Base-by-base conservation (phyloP, 1,140 invertebrate species). In the Solen grandis region DNA sequence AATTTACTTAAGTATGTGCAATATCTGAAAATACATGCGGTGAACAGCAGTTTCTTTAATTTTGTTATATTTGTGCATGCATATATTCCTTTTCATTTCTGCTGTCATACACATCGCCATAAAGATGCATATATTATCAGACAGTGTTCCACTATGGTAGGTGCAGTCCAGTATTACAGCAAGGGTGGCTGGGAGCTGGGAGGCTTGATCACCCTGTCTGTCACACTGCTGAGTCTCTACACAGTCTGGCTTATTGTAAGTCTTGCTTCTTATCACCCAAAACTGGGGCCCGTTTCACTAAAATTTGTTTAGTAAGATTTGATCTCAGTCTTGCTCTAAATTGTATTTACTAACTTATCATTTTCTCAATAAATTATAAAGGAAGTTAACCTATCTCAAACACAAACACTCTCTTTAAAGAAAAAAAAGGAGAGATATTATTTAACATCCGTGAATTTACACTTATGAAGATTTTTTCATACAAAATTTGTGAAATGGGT, bases 181-280 rank as follows among this genome's bases (percentile, higher is more conserved):
- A n/a, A 29, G n/a, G 59, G 29, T 35, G 31, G 31, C 16, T 31
- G 55, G 35, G 72, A 63, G 36, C 62, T 19, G 25, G n/a, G 35
- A 38, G 72, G 72, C 19, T 27, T 75, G 22, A 54, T 54, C 0
- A 31, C 36, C 29, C 59, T 75, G 13, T n/a, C 72, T 22, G 1
- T 38, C 14, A 33, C 36, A 27, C 59, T 75, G 16, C 13, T 75
- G 1, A 3, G 62, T 13, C 29, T 75, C 8, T 75, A 63, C 33
- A 0, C 29, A 10, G 41, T 75, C 19, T 75, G 72, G 72, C 36
- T 75, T 22, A 63, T 29, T 29, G 72, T 75, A 75, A 63, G 70
- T n/a, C 10, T 22, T 0, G 27, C 16, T 22, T 41, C 19, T 0
- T 59, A 22, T 31, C 36, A 63, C 33, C 10, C 55, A 8, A 8